Evolutionary conservation across 2,888 invertebrate species (phyloP), one percentile per base, ranked within the genome.

Genomic region (Pseudoips prasinana): DNA sequence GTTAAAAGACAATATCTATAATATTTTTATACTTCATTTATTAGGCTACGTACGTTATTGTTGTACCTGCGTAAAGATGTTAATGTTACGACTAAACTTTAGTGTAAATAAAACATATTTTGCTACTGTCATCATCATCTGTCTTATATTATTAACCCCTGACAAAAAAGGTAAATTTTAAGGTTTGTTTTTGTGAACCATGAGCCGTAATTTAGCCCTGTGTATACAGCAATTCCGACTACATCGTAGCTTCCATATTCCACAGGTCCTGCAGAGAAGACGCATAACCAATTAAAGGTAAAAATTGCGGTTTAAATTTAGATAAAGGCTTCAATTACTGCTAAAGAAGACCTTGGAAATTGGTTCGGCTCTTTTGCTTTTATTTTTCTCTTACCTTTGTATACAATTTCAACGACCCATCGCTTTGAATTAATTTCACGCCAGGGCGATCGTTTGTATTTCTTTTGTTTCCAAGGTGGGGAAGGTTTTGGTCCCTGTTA

Each of bases 351-450:
- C 73, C 72, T 73, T 79, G 70, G 65, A 74, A 76, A 79, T 74
- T 69, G 72, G 76, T 72, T 66, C 63, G 64, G 66, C 71, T 76
- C 65, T 70, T 74, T 73, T 60, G 64, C 65, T 74, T 79, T 80
- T 74, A 80, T 80, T 81, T 75, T 72, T 71, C 75, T 70, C 68
- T 73, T 71, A 81, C 82, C 77, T 80, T 79, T 81, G 76, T 81
- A 69, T 73, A 77, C 75, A 74, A 69, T 80, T 78, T 79, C 73
- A 73, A 64, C 66, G 73, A 71, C 67, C 74, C 77, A 76, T 80
- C 76, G 78, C 75, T 78, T 77, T 79, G 77, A 81, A 82, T 82
- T 81, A 80, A 81, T 82, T 81, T 79, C 73, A 77, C 72, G 74
- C 66, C 77, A 68, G 64, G 68, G 64, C 64, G 69, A 73, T 73